Evolutionary conservation across 2,113 vertebrate species (phyloP).

Genomic region (Elanoides forficatus): DNA sequence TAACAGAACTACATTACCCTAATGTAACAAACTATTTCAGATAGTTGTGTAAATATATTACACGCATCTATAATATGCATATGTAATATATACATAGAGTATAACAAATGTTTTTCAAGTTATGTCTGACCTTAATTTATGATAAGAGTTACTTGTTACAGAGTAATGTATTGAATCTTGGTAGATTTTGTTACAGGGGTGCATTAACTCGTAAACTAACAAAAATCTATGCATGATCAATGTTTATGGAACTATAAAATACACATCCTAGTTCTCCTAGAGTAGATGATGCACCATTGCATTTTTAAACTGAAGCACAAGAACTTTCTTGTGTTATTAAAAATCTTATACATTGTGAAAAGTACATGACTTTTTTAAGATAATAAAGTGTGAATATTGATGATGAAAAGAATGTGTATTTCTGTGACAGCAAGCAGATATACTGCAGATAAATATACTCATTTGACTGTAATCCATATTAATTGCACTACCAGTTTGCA

Average conservation of each 20-base stretch:
- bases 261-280: neutral
- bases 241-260: neutral
- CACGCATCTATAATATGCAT: fast-evolving
- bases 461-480: neutral
- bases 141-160: neutral
- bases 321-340: neutral
- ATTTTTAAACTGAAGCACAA: neutral
- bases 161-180: neutral
- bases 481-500: neutral
- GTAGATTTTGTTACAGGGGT: neutral
- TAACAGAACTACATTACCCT: neutral
- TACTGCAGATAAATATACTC: neutral
- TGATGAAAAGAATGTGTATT: neutral
- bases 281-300: neutral
- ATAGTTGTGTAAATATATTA: neutral
- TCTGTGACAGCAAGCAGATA: neutral
- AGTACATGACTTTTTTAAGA: neutral
- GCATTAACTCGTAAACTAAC: neutral
- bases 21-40: neutral
- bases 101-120: neutral
- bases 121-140: neutral
- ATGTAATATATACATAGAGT: neutral
- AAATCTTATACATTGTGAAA: neutral
- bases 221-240: neutral
- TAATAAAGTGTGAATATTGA: neutral